Evolutionary conservation across 23 tunicate genomes (phyloP).

Genomic region (Styela clava): DNA sequence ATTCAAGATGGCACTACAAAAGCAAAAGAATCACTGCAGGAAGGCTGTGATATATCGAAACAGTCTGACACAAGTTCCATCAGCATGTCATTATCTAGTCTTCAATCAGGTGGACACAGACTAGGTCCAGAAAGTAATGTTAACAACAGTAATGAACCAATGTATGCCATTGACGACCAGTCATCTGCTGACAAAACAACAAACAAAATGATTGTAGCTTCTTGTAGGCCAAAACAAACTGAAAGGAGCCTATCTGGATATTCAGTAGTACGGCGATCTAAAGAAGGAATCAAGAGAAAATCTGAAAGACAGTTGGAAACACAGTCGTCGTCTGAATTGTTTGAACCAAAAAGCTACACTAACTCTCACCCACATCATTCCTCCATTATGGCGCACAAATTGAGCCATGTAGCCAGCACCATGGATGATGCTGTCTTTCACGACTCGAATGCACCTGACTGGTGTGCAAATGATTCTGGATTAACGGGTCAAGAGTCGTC

Average conservation of each 20-base stretch:
- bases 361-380: neutral
- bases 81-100: neutral
- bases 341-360: neutral
- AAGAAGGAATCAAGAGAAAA: neutral
- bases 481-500: no score
- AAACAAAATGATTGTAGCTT: neutral
- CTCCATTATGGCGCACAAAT: neutral
- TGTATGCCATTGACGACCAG: neutral
- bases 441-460: neutral
- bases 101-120: neutral
- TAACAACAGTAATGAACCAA: neutral
- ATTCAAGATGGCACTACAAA: neutral
- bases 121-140: neutral
- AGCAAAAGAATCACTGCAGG: neutral
- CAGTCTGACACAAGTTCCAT: neutral
- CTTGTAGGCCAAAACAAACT: neutral
- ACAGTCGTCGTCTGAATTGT: neutral
- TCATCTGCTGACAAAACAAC: neutral
- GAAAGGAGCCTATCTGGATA: neutral
- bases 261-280: conserved; percentile 2
- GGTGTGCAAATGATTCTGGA: no score
- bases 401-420: neutral
- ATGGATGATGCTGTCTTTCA: conserved; percentile 17
- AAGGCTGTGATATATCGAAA: neutral
- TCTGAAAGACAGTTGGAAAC: neutral